Evolutionary conservation across 2,113 vertebrate genomes (phyloP).

Genomic region (Erinaceus europaeus): DNA sequence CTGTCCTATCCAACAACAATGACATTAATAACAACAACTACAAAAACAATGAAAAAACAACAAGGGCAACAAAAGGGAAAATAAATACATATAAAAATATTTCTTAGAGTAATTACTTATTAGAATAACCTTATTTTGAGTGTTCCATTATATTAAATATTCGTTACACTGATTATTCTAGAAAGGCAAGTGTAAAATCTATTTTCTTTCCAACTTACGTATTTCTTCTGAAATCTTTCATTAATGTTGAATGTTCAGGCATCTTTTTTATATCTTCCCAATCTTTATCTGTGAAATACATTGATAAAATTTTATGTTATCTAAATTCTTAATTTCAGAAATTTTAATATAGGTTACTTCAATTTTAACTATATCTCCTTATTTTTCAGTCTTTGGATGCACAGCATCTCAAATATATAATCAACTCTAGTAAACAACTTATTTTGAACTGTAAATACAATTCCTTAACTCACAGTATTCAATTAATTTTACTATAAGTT

Average conservation of each 20-base stretch:
- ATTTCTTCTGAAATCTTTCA: constrained; percentile 99
- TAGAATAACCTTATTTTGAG: constrained; percentile 5
- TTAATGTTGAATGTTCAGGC: constrained; percentile 99
- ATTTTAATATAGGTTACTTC: constrained; percentile 35
- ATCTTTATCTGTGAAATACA: constrained; percentile 93
- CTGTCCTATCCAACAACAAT: no score
- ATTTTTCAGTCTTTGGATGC: constrained; percentile 4
- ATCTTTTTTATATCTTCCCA: constrained; percentile 99
- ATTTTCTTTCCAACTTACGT: constrained; percentile 89
- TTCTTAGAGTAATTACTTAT: neutral
- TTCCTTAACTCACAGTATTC: no score
- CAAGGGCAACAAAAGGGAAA: no score
- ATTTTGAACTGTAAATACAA: neutral
- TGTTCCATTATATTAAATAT: neutral
- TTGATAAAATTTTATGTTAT: constrained; percentile 65
- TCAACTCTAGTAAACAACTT: neutral
- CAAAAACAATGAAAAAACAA: no score
- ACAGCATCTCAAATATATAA: neutral
- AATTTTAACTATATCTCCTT: constrained; percentile 6
- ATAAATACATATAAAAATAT: no score
- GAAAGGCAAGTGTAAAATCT: constrained; percentile 42
- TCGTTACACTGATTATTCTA: neutral
- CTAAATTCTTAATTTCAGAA: constrained; percentile 44
- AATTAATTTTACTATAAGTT: neutral
- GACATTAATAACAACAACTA: no score